Evolutionary conservation across 2,797 vertebrate genomes (phyloP).

Genomic region (Enteromius radiatus): DNA sequence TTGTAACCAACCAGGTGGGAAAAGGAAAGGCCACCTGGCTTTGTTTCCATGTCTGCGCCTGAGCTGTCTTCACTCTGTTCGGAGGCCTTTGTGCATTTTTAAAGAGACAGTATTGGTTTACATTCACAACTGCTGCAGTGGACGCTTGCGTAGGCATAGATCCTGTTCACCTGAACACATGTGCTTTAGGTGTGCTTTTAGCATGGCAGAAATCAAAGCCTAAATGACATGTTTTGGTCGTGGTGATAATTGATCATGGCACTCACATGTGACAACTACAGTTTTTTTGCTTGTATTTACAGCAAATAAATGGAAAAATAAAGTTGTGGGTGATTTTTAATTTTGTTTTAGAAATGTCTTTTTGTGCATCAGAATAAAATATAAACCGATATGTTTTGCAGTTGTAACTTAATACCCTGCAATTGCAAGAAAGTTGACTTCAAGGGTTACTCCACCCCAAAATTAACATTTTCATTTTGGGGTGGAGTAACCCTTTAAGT

Average conservation of each 20-base stretch:
- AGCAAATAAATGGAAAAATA: slow-evolving; percentile 76
- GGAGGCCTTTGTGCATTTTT: slow-evolving; percentile 73
- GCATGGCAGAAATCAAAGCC: slow-evolving; percentile 77
- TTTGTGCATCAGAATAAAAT: not conserved
- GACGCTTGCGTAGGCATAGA: slow-evolving; percentile 65
- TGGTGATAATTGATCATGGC: slow-evolving; percentile 58
- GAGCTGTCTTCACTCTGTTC: slow-evolving; percentile 63
- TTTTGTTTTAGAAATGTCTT: not conserved
- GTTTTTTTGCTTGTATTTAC: slow-evolving; percentile 78
- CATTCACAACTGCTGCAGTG: slow-evolving; percentile 58
- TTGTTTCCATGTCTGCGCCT: slow-evolving; percentile 78
- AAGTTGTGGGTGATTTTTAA: slow-evolving; percentile 17
- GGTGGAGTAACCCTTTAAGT: not conserved
- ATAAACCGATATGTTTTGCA: not conserved
- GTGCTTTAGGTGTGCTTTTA: slow-evolving; percentile 75
- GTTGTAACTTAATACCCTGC: not conserved
- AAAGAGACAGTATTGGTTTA: slow-evolving; percentile 70
- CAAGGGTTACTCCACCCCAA: too few relatives aligned
- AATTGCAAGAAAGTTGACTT: not conserved
- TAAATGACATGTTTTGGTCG: slow-evolving; percentile 68
- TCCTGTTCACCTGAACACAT: slow-evolving; percentile 65
- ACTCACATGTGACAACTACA: slow-evolving; percentile 47
- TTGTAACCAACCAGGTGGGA: slow-evolving; percentile 65
- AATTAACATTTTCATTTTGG: too few relatives aligned
- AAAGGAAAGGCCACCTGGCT: slow-evolving; percentile 72